These are phyloP conservation scores for Chrysocyon brachyurus DNA, from an alignment of 2,797 vertebrate genomes.

Conservation along the genomic window DNA sequence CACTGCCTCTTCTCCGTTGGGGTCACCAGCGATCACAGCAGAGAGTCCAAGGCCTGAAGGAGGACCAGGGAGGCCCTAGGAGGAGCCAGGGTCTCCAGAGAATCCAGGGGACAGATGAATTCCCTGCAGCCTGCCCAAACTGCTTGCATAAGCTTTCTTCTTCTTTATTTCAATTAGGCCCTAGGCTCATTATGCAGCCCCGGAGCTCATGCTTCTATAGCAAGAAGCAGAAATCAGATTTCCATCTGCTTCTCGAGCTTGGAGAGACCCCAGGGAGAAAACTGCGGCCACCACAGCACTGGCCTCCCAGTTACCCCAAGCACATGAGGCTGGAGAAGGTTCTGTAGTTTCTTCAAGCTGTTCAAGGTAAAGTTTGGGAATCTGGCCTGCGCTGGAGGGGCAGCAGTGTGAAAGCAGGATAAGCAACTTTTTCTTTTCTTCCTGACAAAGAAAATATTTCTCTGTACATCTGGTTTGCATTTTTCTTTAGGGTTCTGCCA, in stretches of 20 bases:
- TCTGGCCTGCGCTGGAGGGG: constrained; percentile 54
- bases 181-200: background rate
- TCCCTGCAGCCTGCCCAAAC: background rate
- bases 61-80: background rate
- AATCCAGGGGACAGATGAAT: background rate
- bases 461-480: constrained; percentile 91
- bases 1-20: background rate
- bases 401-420: constrained; percentile 55
- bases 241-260: constrained; percentile 54
- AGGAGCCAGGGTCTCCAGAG: background rate
- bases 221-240: constrained; percentile 50
- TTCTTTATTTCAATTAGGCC: constrained; percentile 67
- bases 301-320: background rate
- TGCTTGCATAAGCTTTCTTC: constrained; percentile 42
- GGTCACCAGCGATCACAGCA: background rate
- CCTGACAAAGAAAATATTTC: constrained; percentile 88
- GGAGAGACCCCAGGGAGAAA: background rate
- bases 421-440: constrained; percentile 77
- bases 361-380: constrained; percentile 64
- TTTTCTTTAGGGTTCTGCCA: constrained; percentile 90
- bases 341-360: background rate
- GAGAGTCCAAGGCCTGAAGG: background rate
- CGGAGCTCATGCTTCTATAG: background rate
- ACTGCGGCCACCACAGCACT: background rate
- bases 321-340: background rate